Base-by-base conservation (phyloP, 1,140 invertebrate genomes). In the Tribolium madens region DNA sequence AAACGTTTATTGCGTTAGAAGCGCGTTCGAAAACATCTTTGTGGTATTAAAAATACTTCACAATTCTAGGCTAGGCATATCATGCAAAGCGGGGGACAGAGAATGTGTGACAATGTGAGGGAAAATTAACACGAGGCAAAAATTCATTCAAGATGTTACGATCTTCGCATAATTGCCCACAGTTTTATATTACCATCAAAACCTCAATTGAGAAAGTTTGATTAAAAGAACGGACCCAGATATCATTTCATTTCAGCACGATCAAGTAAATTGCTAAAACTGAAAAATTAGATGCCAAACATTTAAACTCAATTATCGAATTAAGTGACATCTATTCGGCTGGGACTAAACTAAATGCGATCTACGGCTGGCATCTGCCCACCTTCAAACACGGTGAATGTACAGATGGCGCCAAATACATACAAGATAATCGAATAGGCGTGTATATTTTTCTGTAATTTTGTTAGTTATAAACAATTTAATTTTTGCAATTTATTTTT, bases 1-100 rank as follows among this genome's bases (percentile, higher is more conserved):
- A 86, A 86, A 83, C 81, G 80, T 84, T 85, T 86, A 86, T 84
- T 82, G 79, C 74, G 64, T 26, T 17, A 69, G 73, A 70, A 80
- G 73, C 70, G 76, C 73, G 70, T 81, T 81, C 47, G 60, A 78
- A 78, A 78, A 77, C 76, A 77, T 73, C 76, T 77, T 77, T 57
- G 53, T 26, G n/a, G 4, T 36, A 64, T 69, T 50, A 68, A 76
- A 76, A 76, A 14, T 17, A 53, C 57, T 75, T 75, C 52, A 75
- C 53, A 75, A 12, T 52, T 2, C 47, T 26, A 57, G 14, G 10
- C 6, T n/a, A 14, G 7, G n/a, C 9, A 57, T 7, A 21, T 3
- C 10, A 26, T 26, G 17, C 10, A 26, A 1, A 57, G 52, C 17
- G 52, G 52, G 52, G 52, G 21, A 26, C 3, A 26, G 52, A 57